Evolutionary conservation across 2,888 invertebrate genomes (phyloP), one percentile per base, ranked within the genome.

Genomic region (Papilio elwesi): DNA sequence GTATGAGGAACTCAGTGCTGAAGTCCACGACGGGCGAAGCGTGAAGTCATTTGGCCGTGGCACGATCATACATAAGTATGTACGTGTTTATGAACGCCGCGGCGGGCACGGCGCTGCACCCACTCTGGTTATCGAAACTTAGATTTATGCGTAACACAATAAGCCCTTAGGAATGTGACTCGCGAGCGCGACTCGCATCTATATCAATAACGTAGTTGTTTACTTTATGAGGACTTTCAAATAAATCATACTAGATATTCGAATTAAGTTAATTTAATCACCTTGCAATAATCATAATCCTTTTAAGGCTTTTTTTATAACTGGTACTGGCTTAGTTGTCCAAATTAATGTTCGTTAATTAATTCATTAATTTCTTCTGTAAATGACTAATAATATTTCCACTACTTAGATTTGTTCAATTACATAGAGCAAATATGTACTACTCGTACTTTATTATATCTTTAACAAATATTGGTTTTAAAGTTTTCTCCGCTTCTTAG

Each of bases 101-200:
- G 89, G 89, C 89, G 85, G 86, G 85, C 86, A 83, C 87, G 86
- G 89, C 82, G 87, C 86, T 84, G 83, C 92, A 89, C 93, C 93
- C 89, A 93, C 92, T 87, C 89, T 86, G 89, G 89, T 89, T 90
- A 92, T 91, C 89, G 81, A 89, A 91, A 91, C 87, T 84, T 79
- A 88, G 91, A 92, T 91, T 92, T 91, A 92, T 91, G 89, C 87
- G 83, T 87, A 83, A 83, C 85, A 90, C 91, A 91, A 91, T 89
- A 86, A 88, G 87, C 83, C 85, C 84, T 82, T 76, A 78, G 92
- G 93, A 93, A 93, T 93, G 92, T 89, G 89, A 89, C 89, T 87
- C n/a, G n/a, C n/a, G n/a, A n/a, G n/a, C 86, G 80, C 77, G 83
- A 81, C 84, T 83, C 80, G 84, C 83, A 83, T 79, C 79, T 77